Evolutionary conservation across 1,140 invertebrate species (phyloP).

Genomic region (Drosophila sproati): DNA sequence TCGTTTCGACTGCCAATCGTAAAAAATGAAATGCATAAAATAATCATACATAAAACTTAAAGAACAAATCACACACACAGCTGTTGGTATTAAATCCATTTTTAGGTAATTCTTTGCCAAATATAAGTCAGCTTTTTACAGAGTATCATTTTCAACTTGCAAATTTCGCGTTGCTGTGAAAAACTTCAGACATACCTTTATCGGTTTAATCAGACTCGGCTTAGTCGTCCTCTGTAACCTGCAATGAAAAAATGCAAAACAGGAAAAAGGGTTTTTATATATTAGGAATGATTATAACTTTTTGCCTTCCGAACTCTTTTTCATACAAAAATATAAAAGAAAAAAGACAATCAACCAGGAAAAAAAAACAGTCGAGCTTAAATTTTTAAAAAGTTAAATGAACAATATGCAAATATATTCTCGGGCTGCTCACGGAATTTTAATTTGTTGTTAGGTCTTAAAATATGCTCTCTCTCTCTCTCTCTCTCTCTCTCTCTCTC

Average conservation of each 20-base stretch:
- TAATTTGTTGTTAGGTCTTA: conserved; percentile 65
- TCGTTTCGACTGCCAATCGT: no score
- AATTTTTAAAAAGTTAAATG: conserved; percentile 32
- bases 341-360: conserved; percentile 18
- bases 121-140: not conserved
- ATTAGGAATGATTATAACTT: conserved; percentile 75
- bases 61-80: no score
- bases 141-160: conserved; percentile 16
- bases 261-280: conserved; percentile 67
- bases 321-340: conserved; percentile 4
- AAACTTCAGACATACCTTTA: conserved; percentile 58
- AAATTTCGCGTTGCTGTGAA: not conserved
- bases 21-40: no score
- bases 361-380: conserved; percentile 42
- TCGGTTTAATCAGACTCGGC: conserved; percentile 69
- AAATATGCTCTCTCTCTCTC: conserved; percentile 54
- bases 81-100: not conserved
- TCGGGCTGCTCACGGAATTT: conserved; percentile 71
- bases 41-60: no score
- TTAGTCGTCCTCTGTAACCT: conserved; percentile 40
- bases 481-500: no score
- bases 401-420: conserved; percentile 72
- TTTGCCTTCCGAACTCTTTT: conserved; percentile 33
- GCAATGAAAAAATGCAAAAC: conserved; percentile 30
- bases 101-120: no score